These are phyloP conservation scores for Rambutsinella grinnellia DNA, from an alignment of 2,888 invertebrate genomes.

Conservation along the genomic window DNA sequence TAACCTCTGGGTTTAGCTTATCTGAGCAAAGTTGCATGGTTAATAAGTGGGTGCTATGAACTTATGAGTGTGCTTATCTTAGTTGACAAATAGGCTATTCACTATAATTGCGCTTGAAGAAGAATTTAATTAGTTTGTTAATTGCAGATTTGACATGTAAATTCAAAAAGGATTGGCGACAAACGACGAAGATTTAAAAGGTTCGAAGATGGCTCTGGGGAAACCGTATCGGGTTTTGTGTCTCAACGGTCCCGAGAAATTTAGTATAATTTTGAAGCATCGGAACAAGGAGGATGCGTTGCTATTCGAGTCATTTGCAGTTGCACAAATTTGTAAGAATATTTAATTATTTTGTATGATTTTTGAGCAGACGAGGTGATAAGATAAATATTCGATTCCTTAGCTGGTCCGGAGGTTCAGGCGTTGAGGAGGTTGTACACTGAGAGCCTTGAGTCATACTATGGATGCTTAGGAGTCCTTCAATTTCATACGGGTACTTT, in stretches of 20 bases:
- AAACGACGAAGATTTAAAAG: not conserved
- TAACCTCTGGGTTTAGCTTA: too few species aligned
- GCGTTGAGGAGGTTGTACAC: slow-evolving; percentile 89
- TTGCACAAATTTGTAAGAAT: slow-evolving; percentile 81
- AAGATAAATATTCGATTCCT: slow-evolving; percentile 5
- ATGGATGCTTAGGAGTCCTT: slow-evolving; percentile 92
- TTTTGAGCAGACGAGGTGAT: not conserved
- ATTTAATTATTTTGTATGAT: not conserved
- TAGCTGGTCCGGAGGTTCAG: slow-evolving; percentile 88
- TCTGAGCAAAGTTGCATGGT: too few species aligned
- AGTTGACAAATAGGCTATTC: too few species aligned
- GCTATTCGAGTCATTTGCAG: slow-evolving; percentile 92
- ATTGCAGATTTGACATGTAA: too few species aligned
- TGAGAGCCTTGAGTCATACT: slow-evolving; percentile 92
- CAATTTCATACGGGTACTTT: slow-evolving; percentile 80
- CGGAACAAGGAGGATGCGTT: slow-evolving; percentile 88
- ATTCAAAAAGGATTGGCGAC: too few species aligned
- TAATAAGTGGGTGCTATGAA: too few species aligned
- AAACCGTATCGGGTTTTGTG: slow-evolving; percentile 92
- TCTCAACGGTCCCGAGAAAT: slow-evolving; percentile 88
- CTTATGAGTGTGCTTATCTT: too few species aligned
- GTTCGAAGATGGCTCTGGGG: slow-evolving; percentile 86
- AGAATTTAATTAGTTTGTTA: too few species aligned
- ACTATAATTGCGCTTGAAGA: too few species aligned
- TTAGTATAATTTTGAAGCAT: slow-evolving; percentile 91